Evolutionary conservation across 2,888 invertebrate species (phyloP).

Genomic region (Phorcus lineatus): DNA sequence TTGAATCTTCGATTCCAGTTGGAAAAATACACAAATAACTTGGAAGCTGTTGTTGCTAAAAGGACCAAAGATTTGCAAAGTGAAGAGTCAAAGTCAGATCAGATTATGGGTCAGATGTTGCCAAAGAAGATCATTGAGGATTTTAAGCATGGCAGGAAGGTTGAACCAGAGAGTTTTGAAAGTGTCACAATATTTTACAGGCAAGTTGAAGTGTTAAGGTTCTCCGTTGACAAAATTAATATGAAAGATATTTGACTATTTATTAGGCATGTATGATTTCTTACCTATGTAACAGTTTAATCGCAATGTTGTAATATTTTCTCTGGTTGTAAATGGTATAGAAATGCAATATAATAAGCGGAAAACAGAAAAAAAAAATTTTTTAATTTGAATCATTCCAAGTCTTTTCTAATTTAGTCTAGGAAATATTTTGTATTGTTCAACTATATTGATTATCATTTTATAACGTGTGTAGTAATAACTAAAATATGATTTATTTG

Average conservation of each 20-base stretch:
- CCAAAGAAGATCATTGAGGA: slow-evolving; percentile 64
- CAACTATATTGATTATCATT: no score
- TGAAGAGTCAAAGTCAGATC: slow-evolving; percentile 65
- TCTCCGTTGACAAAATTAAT: neutral
- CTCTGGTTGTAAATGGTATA: no score
- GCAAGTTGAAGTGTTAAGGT: slow-evolving; percentile 25
- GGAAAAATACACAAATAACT: slow-evolving; percentile 58
- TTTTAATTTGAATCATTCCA: no score
- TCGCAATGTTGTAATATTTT: no score
- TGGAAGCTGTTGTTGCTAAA: slow-evolving; percentile 60
- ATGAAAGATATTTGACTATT: neutral
- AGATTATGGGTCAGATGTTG: slow-evolving; percentile 64
- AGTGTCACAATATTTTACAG: slow-evolving; percentile 64
- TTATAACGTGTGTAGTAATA: no score
- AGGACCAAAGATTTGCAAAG: slow-evolving; percentile 57
- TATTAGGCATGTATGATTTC: no score
- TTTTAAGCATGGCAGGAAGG: slow-evolving; percentile 56
- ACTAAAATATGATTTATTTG: no score
- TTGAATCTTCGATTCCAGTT: slow-evolving; percentile 34
- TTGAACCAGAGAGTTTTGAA: slow-evolving; percentile 60
- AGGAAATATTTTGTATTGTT: neutral
- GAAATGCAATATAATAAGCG: no score
- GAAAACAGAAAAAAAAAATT: no score
- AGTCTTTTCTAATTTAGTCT: no score
- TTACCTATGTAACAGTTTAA: no score